Evolutionary conservation across 2,888 invertebrate species (phyloP).

Genomic region (Tenthredo scrophulariae): DNA sequence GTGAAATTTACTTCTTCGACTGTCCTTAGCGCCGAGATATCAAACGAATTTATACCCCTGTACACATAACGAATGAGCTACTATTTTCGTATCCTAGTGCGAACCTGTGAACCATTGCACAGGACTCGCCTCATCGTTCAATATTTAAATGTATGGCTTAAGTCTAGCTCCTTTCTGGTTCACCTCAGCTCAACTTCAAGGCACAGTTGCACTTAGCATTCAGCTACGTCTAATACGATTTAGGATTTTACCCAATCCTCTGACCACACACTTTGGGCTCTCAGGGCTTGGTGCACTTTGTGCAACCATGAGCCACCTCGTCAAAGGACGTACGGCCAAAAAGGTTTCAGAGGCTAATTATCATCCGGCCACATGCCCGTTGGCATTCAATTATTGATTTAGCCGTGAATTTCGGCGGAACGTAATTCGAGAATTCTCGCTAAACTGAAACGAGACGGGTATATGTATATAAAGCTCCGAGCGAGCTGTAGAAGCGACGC

Average conservation of each 20-base stretch:
- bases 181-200: conserved; percentile 32
- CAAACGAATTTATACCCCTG: conserved; percentile 29
- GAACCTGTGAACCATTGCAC: background rate
- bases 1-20: conserved; percentile 54
- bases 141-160: conserved; percentile 25
- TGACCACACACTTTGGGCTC: conserved; percentile 29
- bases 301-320: background rate
- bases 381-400: conserved; percentile 26
- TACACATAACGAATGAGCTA: background rate
- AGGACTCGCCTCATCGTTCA: background rate
- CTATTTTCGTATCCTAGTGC: conserved; percentile 39
- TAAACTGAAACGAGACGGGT: background rate
- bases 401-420: background rate
- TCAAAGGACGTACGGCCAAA: conserved; percentile 1
- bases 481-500: conserved; percentile 5
- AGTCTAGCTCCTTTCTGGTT: conserved; percentile 28
- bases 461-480: background rate
- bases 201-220: conserved; percentile 39
- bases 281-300: conserved; percentile 26
- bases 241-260: conserved; percentile 33
- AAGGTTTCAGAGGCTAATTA: background rate
- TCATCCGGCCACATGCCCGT: background rate
- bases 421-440: background rate
- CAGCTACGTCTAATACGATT: background rate
- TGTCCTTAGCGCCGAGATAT: conserved; percentile 43